Percentiles rank a stretch among this genome's conserved stretches.
Evolutionary conservation across 2,888 invertebrate genomes (phyloP).

Genomic region (Euplagia quadripunctaria): DNA sequence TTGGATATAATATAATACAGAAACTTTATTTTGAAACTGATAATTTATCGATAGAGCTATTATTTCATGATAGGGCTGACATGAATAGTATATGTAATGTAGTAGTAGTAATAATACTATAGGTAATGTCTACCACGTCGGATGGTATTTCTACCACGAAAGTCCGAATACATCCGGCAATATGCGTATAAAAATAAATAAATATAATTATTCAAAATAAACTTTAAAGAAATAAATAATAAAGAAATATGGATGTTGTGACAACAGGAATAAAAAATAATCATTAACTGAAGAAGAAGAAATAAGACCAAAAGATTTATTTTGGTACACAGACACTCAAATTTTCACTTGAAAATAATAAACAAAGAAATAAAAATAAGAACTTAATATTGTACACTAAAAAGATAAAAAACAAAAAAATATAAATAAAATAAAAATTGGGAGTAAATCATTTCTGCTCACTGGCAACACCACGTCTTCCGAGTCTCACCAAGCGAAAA

Average conservation of each 20-base stretch:
- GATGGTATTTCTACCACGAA: neutral
- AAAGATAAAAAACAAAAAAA: too few relatives aligned
- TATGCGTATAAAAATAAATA: neutral
- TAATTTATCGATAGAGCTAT: neutral
- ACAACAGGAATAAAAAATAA: neutral
- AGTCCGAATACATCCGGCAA: neutral
- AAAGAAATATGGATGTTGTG: neutral
- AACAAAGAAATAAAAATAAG: too few relatives aligned
- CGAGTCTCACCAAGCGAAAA: too few relatives aligned
- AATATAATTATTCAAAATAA: neutral
- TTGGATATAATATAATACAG: neutral
- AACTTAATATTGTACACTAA: too few relatives aligned
- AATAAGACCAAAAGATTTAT: too few relatives aligned
- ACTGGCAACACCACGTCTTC: too few relatives aligned
- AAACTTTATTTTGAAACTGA: slow-evolving; percentile 9
- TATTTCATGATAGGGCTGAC: neutral
- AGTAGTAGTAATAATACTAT: neutral
- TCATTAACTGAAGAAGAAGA: neutral
- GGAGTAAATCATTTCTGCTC: too few relatives aligned
- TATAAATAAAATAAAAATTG: too few relatives aligned
- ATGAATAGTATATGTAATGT: neutral
- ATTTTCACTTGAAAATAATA: too few relatives aligned
- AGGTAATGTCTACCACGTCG: neutral
- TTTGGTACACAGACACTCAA: too few relatives aligned
- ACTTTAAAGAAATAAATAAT: neutral